Percentiles rank a stretch among this genome's conserved stretches.
These are phyloP conservation scores for Triplophysa yarkandensis DNA, from an alignment of 2,797 vertebrate genomes.

Conservation along the genomic window DNA sequence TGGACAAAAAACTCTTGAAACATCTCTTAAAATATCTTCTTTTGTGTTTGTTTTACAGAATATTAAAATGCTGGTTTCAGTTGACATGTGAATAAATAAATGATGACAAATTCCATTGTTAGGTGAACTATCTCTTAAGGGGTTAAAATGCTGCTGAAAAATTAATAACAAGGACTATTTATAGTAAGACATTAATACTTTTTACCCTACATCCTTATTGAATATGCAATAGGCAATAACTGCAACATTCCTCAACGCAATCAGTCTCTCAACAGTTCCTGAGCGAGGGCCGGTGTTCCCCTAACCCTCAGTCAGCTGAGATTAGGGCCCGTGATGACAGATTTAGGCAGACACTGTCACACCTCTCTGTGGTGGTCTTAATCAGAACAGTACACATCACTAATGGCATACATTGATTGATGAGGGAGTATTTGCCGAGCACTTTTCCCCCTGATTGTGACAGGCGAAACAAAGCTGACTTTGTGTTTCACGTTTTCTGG, in stretches of 20 bases:
- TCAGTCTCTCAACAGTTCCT: constrained; percentile 33
- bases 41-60: too few species aligned
- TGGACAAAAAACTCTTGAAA: too few species aligned
- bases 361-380: constrained; percentile 44
- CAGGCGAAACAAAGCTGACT: constrained; percentile 24
- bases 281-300: not conserved
- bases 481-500: constrained; percentile 36
- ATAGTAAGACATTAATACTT: not conserved
- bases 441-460: constrained; percentile 37
- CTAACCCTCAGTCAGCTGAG: constrained; percentile 30
- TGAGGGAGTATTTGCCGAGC: constrained; percentile 20
- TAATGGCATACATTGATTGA: constrained; percentile 47
- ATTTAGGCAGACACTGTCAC: constrained; percentile 34
- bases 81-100: too few species aligned
- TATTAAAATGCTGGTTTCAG: too few species aligned
- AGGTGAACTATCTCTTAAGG: not conserved
- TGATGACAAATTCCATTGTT: too few species aligned
- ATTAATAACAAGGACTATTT: not conserved
- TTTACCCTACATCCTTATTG: not conserved
- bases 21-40: too few species aligned
- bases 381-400: constrained; percentile 47
- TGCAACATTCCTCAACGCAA: constrained; percentile 30
- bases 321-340: constrained; percentile 42
- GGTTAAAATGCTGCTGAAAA: constrained; percentile 1
- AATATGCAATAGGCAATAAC: constrained; percentile 9